Percentiles rank a stretch among this genome's conserved stretches.
These are phyloP conservation scores for Toxostoma redivivum DNA, from an alignment of 2,113 vertebrate species.

Conservation along the genomic window DNA sequence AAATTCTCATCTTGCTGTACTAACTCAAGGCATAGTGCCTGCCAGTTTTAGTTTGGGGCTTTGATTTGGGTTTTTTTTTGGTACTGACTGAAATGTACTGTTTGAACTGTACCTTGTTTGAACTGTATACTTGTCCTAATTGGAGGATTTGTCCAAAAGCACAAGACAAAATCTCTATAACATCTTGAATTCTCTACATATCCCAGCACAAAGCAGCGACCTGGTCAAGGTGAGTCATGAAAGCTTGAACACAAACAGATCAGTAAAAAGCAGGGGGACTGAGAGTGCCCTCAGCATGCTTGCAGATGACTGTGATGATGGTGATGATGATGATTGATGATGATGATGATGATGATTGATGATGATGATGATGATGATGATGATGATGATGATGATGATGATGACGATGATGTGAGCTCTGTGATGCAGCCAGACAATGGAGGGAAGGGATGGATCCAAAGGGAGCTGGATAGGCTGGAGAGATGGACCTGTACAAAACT, in stretches of 20 bases:
- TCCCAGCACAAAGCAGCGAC: not conserved
- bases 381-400: too few relatives aligned
- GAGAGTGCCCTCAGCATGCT: not conserved
- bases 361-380: too few relatives aligned
- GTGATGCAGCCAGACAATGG: not conserved
- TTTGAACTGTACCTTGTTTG: not conserved
- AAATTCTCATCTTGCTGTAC: not conserved
- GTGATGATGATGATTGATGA: too few relatives aligned
- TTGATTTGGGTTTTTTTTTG: not conserved
- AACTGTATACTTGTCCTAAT: not conserved
- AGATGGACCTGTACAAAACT: not conserved
- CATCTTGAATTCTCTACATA: not conserved
- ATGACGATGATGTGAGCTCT: not conserved
- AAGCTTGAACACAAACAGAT: not conserved
- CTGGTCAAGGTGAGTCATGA: not conserved
- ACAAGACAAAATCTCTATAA: not conserved
- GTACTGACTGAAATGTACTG: not conserved
- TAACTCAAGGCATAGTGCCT: not conserved
- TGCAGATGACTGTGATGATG: too few relatives aligned
- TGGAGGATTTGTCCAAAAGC: not conserved
- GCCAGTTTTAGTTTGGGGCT: not conserved
- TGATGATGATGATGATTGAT: too few relatives aligned
- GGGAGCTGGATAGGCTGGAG: not conserved
- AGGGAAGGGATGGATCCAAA: not conserved
- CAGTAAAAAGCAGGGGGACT: not conserved